phyloP scores from a whole-genome alignment of 2,797 vertebrate genomes.

The Alcedo atthis region DNA sequence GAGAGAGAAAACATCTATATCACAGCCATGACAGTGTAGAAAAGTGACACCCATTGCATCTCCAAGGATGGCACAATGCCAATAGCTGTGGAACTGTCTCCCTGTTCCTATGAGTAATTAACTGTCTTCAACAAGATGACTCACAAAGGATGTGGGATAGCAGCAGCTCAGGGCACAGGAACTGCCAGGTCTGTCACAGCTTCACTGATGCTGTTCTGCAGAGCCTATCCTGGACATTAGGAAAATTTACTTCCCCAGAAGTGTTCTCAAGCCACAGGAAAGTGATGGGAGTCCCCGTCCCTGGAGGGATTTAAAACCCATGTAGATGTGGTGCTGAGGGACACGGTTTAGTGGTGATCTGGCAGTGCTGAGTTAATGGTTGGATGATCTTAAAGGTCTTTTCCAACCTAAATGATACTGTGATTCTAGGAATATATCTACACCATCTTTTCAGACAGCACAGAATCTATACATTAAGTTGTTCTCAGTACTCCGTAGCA shows the following conservation, averaged over 20 bases:
- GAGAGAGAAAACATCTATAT: neutral
- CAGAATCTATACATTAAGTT: neutral
- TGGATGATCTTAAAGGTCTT: neutral
- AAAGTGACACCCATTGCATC: neutral
- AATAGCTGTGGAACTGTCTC: neutral
- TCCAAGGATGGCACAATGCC: neutral
- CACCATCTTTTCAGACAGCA: neutral
- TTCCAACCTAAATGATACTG: neutral
- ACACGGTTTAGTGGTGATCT: neutral
- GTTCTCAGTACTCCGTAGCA: neutral
- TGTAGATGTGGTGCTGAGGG: neutral
- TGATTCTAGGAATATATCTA: neutral
- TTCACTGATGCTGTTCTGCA: neutral
- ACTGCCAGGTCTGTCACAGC: neutral
- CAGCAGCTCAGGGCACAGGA: neutral
- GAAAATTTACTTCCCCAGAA: neutral
- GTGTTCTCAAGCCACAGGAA: neutral
- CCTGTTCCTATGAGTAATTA: rapidly evolving
- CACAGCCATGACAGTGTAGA: rapidly evolving
- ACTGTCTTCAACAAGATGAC: neutral
- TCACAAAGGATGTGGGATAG: neutral
- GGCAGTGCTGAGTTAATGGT: neutral
- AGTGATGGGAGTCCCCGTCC: neutral
- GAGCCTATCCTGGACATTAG: neutral
- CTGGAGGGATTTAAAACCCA: neutral